phyloP scores from a whole-genome alignment of 2,113 vertebrate species.

The Phrynosoma blainvillii region DNA sequence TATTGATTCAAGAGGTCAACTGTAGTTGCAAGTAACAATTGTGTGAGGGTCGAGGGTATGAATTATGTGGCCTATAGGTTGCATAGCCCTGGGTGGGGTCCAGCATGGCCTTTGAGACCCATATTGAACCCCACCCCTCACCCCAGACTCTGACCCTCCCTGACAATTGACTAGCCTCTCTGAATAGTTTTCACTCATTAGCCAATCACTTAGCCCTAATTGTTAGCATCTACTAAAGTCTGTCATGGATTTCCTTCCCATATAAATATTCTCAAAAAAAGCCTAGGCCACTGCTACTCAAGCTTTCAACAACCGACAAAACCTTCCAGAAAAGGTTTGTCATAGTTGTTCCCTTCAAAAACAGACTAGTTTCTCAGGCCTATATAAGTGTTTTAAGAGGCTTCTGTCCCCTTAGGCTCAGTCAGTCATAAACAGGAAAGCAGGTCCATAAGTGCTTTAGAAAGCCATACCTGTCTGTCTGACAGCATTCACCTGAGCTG shows the following conservation, averaged over 20 bases:
- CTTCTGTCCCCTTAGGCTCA: background rate
- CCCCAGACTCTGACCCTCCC: too few relatives aligned
- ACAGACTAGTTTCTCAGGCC: background rate
- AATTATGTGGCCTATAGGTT: too few relatives aligned
- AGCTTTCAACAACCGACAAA: background rate
- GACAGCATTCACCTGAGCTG: constrained; percentile 11
- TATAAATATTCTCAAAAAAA: background rate
- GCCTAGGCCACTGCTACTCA: background rate
- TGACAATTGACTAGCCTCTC: too few relatives aligned
- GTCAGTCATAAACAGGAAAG: background rate
- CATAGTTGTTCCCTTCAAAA: background rate
- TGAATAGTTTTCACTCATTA: background rate
- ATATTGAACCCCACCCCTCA: too few relatives aligned
- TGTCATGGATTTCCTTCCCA: background rate
- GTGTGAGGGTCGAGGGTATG: too few relatives aligned
- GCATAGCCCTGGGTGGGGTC: too few relatives aligned
- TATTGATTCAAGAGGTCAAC: too few relatives aligned
- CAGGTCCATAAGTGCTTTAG: background rate
- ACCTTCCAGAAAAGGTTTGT: background rate
- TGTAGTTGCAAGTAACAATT: too few relatives aligned
- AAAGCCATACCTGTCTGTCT: background rate
- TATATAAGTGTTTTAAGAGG: background rate
- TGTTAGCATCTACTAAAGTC: background rate
- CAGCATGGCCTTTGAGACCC: too few relatives aligned
- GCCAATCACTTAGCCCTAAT: background rate